Conservation (phyloP, 2,113 vertebrate genomes). For the Alectura lathami region DNA sequence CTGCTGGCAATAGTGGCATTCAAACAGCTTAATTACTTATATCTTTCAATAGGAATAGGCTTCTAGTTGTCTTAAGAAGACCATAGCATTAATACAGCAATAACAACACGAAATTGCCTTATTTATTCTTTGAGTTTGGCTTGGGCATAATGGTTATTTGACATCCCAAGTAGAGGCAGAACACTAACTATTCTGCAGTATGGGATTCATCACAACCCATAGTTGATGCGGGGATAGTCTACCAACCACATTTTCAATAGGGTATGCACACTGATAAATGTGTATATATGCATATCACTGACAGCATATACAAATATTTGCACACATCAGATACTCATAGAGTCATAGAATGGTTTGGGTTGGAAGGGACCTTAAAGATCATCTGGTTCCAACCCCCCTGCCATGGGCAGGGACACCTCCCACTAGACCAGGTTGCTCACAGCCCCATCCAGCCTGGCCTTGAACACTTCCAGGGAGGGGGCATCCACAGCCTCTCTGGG, state of each 20-base stretch:
- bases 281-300: background rate
- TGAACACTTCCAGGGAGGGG: too few species aligned
- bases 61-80: background rate
- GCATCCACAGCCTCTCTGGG: too few species aligned
- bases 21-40: background rate
- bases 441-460: too few species aligned
- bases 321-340: fast-evolving
- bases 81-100: background rate
- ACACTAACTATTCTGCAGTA: background rate
- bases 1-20: background rate
- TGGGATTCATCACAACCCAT: background rate
- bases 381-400: too few species aligned
- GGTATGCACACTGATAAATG: fast-evolving
- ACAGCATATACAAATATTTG: background rate
- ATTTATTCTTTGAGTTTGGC: background rate
- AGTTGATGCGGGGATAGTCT: background rate
- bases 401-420: too few species aligned
- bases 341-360: too few species aligned
- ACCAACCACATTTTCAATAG: background rate
- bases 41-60: background rate
- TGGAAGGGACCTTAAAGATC: too few species aligned
- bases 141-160: background rate
- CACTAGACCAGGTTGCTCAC: too few species aligned
- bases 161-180: background rate
- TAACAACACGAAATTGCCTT: background rate